Percentiles rank a stretch among this genome's conserved stretches.
Conservation (phyloP, 92 coral and sea anemone genomes). For the Porites divaricata region DNA sequence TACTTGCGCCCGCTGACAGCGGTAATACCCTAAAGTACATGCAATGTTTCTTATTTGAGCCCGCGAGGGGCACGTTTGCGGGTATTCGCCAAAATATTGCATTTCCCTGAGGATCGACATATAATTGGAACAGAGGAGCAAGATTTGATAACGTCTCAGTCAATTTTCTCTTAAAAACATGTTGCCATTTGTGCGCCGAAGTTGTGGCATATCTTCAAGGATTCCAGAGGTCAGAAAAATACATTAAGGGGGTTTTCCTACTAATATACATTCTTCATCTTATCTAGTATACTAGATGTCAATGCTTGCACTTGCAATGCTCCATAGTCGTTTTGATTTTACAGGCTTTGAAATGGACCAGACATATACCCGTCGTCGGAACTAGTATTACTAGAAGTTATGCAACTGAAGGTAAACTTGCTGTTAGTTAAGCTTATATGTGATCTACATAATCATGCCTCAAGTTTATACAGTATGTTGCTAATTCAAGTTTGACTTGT, state of each 20-base stretch:
- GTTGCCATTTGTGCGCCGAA: conserved; percentile 69
- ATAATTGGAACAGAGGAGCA: neutral
- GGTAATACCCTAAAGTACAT: neutral
- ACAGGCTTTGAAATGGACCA: conserved; percentile 45
- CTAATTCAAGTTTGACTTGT: neutral
- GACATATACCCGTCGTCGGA: conserved; percentile 53
- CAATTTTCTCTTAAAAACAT: conserved; percentile 37
- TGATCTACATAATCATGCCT: neutral
- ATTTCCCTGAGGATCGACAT: neutral
- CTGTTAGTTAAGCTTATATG: neutral
- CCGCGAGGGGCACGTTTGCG: conserved; percentile 34
- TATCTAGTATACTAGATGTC: neutral
- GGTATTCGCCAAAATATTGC: conserved; percentile 25
- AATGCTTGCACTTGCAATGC: neutral
- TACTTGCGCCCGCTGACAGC: neutral
- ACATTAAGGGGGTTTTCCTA: neutral
- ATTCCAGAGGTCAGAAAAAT: conserved; percentile 62
- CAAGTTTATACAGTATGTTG: neutral
- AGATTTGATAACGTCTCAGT: neutral
- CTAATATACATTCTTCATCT: neutral
- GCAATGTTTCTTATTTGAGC: conserved; percentile 7
- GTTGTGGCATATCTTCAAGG: conserved; percentile 54
- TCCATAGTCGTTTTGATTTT: neutral
- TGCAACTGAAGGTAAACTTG: conserved; percentile 70
- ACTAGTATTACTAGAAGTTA: conserved; percentile 61